A percentile compares a stretch with the other conserved stretches of the same genome.
These are phyloP conservation scores for Avahi laniger DNA, from an alignment of 2,797 vertebrate species.

Conservation along the genomic window DNA sequence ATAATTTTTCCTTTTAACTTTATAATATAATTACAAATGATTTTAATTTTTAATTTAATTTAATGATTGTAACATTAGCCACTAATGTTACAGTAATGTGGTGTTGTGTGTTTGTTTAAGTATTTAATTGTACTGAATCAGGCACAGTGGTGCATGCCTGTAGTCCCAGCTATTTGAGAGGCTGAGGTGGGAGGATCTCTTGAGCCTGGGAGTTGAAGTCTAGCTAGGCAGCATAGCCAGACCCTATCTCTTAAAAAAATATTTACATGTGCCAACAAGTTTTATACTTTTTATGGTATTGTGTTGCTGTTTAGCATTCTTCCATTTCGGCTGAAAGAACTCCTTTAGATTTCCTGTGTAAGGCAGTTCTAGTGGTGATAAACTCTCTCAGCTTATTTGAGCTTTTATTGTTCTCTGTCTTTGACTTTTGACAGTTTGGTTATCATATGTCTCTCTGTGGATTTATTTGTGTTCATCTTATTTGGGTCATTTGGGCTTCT, in stretches of 20 bases:
- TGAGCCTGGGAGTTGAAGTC: too few relatives aligned
- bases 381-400: not conserved
- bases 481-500: not conserved
- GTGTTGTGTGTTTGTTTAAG: not conserved
- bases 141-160: too few relatives aligned
- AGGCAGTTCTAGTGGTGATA: not conserved
- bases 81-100: not conserved
- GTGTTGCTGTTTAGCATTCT: not conserved
- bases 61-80: not conserved
- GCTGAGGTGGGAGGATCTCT: too few relatives aligned
- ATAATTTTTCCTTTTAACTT: not conserved
- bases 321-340: not conserved
- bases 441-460: not conserved
- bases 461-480: not conserved
- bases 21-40: not conserved
- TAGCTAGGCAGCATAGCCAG: too few relatives aligned
- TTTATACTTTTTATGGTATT: not conserved
- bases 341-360: not conserved
- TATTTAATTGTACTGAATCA: too few relatives aligned
- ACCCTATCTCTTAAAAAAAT: not conserved
- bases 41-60: too few relatives aligned
- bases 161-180: too few relatives aligned
- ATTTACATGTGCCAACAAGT: not conserved
- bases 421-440: not conserved
- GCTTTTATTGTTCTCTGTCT: not conserved